Evolutionary conservation across 2,797 vertebrate genomes (phyloP).

Genomic region (Syngnathus acus): DNA sequence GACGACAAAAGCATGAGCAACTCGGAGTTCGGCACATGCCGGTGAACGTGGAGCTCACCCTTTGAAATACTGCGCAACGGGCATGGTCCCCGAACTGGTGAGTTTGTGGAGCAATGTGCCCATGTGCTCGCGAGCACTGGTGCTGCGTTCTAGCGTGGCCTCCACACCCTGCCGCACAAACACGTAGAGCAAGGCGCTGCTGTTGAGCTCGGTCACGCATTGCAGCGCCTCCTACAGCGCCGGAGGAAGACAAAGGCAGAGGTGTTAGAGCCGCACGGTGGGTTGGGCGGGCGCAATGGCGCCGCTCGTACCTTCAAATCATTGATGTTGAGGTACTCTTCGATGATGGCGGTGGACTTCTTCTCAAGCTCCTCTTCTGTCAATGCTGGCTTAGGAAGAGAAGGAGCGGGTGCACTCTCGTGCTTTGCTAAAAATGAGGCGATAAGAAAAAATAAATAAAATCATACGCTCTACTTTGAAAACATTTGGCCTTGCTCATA

Average conservation of each 20-base stretch:
- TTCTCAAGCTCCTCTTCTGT: slow-evolving; percentile 89
- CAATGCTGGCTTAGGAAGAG: slow-evolving; percentile 69
- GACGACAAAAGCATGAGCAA: slow-evolving; percentile 3
- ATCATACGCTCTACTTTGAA: not conserved
- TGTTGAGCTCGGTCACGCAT: slow-evolving; percentile 88
- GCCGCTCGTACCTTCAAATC: slow-evolving; percentile 82
- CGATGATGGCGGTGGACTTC: slow-evolving; percentile 88
- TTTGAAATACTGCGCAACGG: slow-evolving; percentile 85
- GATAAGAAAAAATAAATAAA: too few relatives aligned
- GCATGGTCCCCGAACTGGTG: slow-evolving; percentile 72
- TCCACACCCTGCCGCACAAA: slow-evolving; percentile 88
- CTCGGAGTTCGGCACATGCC: not conserved
- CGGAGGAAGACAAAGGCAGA: not conserved
- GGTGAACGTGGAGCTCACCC: slow-evolving; percentile 67
- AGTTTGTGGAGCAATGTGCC: slow-evolving; percentile 84
- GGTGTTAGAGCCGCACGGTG: not conserved
- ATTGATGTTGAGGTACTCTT: slow-evolving; percentile 95
- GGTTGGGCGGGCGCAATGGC: not conserved
- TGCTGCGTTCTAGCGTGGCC: slow-evolving; percentile 91
- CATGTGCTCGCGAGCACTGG: slow-evolving; percentile 83
- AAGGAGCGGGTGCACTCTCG: slow-evolving; percentile 67
- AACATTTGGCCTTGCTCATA: slow-evolving; percentile 14
- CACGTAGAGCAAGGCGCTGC: slow-evolving; percentile 79
- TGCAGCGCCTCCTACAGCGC: slow-evolving; percentile 83
- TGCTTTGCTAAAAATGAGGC: slow-evolving; percentile 69